Percentiles rank a stretch among this genome's conserved stretches.
Evolutionary conservation across 2,113 vertebrate species (phyloP).

Genomic region (Coreoperca whiteheadi): DNA sequence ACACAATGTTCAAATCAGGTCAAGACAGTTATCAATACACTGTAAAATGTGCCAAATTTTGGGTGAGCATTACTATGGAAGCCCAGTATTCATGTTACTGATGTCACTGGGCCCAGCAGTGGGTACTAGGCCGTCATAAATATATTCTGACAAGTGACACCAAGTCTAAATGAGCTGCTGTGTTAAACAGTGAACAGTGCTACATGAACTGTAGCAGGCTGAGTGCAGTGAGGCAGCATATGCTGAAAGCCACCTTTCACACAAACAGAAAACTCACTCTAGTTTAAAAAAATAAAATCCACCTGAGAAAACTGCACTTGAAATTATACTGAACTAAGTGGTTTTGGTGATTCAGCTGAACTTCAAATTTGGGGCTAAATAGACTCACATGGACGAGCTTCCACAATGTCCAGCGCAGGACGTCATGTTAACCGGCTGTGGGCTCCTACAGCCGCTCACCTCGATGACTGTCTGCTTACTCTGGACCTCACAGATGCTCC

Average conservation of each 20-base stretch:
- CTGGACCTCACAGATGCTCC: conserved; percentile 76
- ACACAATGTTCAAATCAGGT: background rate
- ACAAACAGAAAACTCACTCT: background rate
- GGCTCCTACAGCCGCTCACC: conserved; percentile 80
- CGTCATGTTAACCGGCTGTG: conserved; percentile 77
- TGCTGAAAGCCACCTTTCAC: background rate
- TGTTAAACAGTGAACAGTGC: background rate
- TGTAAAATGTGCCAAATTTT: background rate
- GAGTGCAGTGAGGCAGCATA: background rate
- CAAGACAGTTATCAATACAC: background rate
- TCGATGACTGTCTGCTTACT: conserved; percentile 74
- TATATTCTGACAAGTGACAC: too few relatives aligned
- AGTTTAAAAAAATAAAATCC: too few relatives aligned
- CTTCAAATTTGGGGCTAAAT: background rate
- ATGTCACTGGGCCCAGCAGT: too few relatives aligned
- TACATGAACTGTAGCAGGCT: background rate
- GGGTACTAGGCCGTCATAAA: too few relatives aligned
- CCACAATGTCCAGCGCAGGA: conserved; percentile 89
- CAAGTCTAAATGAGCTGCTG: too few relatives aligned
- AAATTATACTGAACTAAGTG: background rate
- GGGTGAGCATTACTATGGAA: background rate
- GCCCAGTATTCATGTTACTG: background rate
- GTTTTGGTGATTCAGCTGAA: background rate
- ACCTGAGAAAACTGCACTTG: background rate
- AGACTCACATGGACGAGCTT: conserved; percentile 88